phyloP scores from a whole-genome alignment of 2,113 vertebrate genomes.

The Ailuropoda melanoleuca region DNA sequence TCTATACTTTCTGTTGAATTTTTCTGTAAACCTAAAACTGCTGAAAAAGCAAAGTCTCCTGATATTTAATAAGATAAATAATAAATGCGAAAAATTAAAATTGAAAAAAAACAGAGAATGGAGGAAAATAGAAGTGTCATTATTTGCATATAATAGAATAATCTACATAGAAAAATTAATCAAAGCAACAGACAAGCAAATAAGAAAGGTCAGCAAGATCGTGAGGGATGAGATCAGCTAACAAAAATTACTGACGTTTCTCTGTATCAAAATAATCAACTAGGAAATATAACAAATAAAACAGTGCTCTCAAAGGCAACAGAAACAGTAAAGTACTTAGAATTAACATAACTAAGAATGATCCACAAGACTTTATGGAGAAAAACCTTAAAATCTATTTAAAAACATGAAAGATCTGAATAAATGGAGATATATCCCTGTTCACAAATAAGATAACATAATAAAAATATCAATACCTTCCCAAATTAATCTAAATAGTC shows the following conservation, averaged over 20 bases:
- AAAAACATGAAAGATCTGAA: not conserved
- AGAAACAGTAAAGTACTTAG: not conserved
- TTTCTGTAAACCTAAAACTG: not conserved
- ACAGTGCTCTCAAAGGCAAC: not conserved
- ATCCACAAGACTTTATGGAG: not conserved
- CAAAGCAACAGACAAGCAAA: not conserved
- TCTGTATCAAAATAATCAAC: slow-evolving; percentile 15
- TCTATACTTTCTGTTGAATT: not conserved
- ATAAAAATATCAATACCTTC: not conserved
- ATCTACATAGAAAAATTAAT: not conserved
- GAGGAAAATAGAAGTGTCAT: not conserved
- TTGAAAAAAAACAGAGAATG: not conserved
- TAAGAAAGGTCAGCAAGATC: not conserved
- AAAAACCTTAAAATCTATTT: slow-evolving; percentile 5
- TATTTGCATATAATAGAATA: not conserved
- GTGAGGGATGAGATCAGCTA: not conserved
- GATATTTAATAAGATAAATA: not conserved
- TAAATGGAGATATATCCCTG: not conserved
- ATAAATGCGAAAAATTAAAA: not conserved
- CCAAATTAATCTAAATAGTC: not conserved
- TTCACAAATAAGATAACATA: not conserved
- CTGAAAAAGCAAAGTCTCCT: not conserved
- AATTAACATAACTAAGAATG: not conserved
- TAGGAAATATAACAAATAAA: slow-evolving; percentile 27
- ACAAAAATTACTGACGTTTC: slow-evolving; percentile 12